These are phyloP conservation scores for Zaprionus africanus DNA, from an alignment of 1,140 invertebrate species.

Conservation along the genomic window DNA sequence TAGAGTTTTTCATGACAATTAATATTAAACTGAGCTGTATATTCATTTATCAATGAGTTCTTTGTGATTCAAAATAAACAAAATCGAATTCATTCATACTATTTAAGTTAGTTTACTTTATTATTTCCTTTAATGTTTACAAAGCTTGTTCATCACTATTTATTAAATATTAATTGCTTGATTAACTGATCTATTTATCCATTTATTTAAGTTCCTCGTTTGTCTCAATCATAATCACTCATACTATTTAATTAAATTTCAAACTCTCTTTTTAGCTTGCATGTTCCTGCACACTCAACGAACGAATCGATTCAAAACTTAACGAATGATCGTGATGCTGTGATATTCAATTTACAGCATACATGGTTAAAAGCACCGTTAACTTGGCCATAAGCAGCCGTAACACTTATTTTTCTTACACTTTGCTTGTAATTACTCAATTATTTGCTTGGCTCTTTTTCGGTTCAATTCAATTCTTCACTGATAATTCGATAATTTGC, in stretches of 20 bases:
- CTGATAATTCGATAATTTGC: constrained; percentile 59
- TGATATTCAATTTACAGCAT: neutral
- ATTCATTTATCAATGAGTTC: too few species aligned
- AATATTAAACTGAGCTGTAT: too few species aligned
- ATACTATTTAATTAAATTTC: neutral
- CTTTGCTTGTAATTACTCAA: constrained; percentile 53
- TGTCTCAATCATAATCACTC: too few species aligned
- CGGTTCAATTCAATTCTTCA: constrained; percentile 44
- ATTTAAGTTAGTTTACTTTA: too few species aligned
- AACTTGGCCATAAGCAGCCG: constrained; percentile 19
- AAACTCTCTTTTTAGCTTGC: neutral
- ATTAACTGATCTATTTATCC: too few species aligned
- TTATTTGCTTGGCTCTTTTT: constrained; percentile 58
- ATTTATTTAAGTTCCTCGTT: too few species aligned
- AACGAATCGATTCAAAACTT: neutral
- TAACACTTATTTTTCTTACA: constrained; percentile 48
- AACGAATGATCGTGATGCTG: neutral
- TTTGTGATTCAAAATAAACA: too few species aligned
- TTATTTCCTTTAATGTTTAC: too few species aligned
- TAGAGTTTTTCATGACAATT: too few species aligned
- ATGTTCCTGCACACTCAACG: neutral
- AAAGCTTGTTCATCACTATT: too few species aligned
- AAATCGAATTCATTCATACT: too few species aligned
- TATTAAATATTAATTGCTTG: too few species aligned
- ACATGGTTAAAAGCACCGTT: constrained; percentile 39